Evolutionary conservation across 1,140 invertebrate species (phyloP), one percentile per base, ranked within the genome.

Genomic region (Diabrotica virgifera): DNA sequence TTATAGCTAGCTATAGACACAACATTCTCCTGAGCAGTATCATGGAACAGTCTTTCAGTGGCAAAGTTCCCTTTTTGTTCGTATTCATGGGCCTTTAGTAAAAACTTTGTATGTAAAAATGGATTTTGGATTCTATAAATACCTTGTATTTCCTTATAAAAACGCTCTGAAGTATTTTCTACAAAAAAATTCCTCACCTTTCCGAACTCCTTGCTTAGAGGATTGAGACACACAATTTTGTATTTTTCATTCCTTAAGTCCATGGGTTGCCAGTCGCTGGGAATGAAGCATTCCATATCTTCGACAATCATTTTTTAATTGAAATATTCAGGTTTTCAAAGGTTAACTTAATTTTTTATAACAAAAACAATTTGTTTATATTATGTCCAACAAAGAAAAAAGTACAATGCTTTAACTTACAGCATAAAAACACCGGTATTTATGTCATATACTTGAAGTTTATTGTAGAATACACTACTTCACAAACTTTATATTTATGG

Each of bases 41-140:
- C 67, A 58, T 72, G 70, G 55, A 51, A 69, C 8, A 72, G 24
- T 5, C 46, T 53, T 40, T 50, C n/a, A 10, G 65, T 52, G 5
- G 55, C 35, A 54, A 52, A 36, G 35, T n/a, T 5, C 5, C 70
- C 70, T 62, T 63, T 35, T 24, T 37, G 50, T 9, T 65, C 63
- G 62, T 67, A 72, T 7, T 69, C 67, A 9, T 57, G 4, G 36
- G 53, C 62, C 59, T 64, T 67, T 11, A 62, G n/a, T 5, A 10
- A 11, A 64, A 63, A 72, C 13, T 69, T 72, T 36, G 63, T 36
- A 36, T 61, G 69, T 12, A 69, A 52, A 6, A 65, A 51, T 36
- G 67, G 67, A 50, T 72, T 72, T 56, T 72, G 67, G 40, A 72
- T 36, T 37, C 59, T 66, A 50, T 63, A 72, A 6, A 72, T 50